Percentiles rank a stretch among this genome's conserved stretches.
Conservation (phyloP, 1,140 invertebrate genomes). For the Drosophila sp. region DNA sequence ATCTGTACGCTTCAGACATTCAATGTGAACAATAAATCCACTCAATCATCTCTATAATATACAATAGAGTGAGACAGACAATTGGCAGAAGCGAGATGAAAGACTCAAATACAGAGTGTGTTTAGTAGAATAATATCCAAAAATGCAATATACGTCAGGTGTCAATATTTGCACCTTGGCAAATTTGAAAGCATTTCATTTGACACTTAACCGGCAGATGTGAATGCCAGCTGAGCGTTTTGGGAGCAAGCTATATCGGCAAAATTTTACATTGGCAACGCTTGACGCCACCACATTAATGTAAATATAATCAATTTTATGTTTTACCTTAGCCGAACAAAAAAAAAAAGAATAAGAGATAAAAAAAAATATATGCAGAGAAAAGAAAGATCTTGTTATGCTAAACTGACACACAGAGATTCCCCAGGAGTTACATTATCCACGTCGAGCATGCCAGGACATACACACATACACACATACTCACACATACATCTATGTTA, state of each 20-base stretch:
- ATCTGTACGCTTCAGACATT: constrained; percentile 62
- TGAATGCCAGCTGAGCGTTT: constrained; percentile 2
- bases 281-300: constrained; percentile 80
- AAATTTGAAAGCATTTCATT: constrained; percentile 71
- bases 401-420: constrained; percentile 83
- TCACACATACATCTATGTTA: constrained; percentile 17
- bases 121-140: constrained; percentile 25
- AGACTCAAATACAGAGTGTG: not conserved
- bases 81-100: constrained; percentile 21
- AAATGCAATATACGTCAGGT: constrained; percentile 64
- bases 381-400: constrained; percentile 83
- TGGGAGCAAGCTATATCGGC: constrained; percentile 36
- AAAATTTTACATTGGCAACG: constrained; percentile 74
- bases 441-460: constrained; percentile 48
- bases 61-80: constrained; percentile 34
- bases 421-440: constrained; percentile 81
- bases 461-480: constrained; percentile 12
- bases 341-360: constrained; percentile 33
- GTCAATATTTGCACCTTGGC: constrained; percentile 77
- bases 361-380: constrained; percentile 47
- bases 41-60: constrained; percentile 79
- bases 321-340: constrained; percentile 75
- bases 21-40: constrained; percentile 71
- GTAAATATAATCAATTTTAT: constrained; percentile 83
- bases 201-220: constrained; percentile 47